Evolutionary conservation across 1,140 invertebrate species (phyloP), one percentile per base, ranked within the genome.

Genomic region (Vollenhovia emeryi): DNA sequence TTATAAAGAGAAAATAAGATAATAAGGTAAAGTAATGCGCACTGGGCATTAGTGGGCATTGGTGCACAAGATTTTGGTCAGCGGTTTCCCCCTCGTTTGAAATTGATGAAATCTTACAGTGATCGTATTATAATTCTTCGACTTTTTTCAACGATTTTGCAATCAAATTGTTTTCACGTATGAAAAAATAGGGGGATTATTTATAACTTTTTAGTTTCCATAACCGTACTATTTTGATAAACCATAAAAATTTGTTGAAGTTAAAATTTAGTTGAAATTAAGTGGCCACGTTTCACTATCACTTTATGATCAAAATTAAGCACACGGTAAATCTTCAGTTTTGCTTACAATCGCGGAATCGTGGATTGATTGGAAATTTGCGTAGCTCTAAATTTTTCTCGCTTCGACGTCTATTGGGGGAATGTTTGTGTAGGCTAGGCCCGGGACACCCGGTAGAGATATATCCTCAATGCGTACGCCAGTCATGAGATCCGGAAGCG

Each of bases 401-500:
- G 27, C 2, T 62, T 76, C 15, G 30, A 30, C 18, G 7, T 48
- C n/a, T 9, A 7, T n/a, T 43, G 24, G 5, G n/a, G 1, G 13
- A 66, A 7, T 21, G 7, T 48, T 64, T 30, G 6, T 15, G 8
- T 6, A n/a, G 13, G 0, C 6, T n/a, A n/a, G 27, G 4, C 24
- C 6, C 13, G 8, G 2, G 13, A 36, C 9, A 79, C 43, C 59
- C 68, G 52, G 27, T 73, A 60, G 15, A 69, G 21, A 8, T 33
- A 8, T 33, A 50, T 87, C 57, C 73, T 60, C 60, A 24, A 9
- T 24, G 24, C 60, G 66, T 45, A 40, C 43, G 15, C 8, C 50
- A 64, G 57, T 60, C 74, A 57, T 64, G 87, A 87, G 69, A 89
- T 89, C 85, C 88, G 88, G 88, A 89, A 89, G 87, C 85, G 85